These are phyloP conservation scores for Colossoma macropomum DNA, from an alignment of 2,113 vertebrate species.

Conservation along the genomic window DNA sequence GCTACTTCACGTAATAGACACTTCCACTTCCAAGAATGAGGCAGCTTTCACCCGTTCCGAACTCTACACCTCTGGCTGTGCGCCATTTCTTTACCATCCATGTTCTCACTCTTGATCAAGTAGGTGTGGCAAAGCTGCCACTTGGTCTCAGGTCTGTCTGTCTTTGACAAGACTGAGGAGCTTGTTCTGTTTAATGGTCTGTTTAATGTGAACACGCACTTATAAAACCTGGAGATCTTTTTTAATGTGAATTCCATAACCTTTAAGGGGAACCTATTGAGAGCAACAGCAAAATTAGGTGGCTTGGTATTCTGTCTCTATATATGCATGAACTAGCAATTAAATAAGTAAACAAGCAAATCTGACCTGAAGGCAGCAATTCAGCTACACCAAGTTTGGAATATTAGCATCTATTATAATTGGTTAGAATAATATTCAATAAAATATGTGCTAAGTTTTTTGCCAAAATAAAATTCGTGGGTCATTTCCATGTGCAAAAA, in stretches of 20 bases:
- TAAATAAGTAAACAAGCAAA: no score
- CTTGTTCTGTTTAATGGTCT: conserved; percentile 34
- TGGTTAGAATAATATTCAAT: no score
- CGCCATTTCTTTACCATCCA: background rate
- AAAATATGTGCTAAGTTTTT: no score
- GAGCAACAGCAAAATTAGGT: background rate
- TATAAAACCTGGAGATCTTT: conserved; percentile 10
- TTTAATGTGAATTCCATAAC: conserved; percentile 16
- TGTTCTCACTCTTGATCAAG: conserved; percentile 11
- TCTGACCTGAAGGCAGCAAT: no score
- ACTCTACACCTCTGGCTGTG: background rate
- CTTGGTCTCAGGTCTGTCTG: conserved; percentile 9
- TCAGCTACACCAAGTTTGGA: no score
- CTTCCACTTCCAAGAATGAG: background rate
- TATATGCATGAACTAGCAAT: no score
- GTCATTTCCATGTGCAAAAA: no score
- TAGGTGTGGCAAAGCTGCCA: background rate
- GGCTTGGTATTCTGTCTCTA: background rate
- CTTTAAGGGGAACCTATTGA: conserved; percentile 4
- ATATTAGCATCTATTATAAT: no score
- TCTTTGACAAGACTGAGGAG: conserved; percentile 15
- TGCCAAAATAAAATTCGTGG: no score
- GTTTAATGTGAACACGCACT: conserved; percentile 29
- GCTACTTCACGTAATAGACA: background rate
- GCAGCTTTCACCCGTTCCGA: background rate